Evolutionary conservation across 2,797 vertebrate species (phyloP).

Genomic region (Hyperoplus lanceolatus): DNA sequence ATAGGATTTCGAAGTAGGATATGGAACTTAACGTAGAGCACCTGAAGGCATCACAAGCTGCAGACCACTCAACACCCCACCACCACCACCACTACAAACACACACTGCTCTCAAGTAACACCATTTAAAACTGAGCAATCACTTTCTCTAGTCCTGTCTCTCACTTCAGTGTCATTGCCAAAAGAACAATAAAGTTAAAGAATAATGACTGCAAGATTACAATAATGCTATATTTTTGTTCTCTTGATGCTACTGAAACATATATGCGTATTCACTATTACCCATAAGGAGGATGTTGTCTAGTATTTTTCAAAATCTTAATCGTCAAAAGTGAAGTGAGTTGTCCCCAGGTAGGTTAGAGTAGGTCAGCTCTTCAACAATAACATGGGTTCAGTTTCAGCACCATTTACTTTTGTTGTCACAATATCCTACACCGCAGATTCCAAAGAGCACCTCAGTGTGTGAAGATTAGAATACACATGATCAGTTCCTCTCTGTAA

Average conservation of each 20-base stretch:
- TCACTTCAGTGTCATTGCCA: not conserved
- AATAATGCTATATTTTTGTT: not conserved
- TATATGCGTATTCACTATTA: not conserved
- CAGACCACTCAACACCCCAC: constrained; percentile 39
- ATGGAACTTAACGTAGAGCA: not conserved
- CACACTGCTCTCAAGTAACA: constrained; percentile 44
- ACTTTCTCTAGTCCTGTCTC: constrained; percentile 7
- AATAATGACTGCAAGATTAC: not conserved
- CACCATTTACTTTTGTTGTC: constrained; percentile 62
- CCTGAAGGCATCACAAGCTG: constrained; percentile 56
- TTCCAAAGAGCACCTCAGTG: constrained; percentile 19
- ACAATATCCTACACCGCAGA: constrained; percentile 52
- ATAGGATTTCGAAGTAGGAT: not conserved
- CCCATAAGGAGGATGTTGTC: constrained; percentile 26
- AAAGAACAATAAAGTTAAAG: not conserved
- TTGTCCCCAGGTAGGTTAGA: constrained; percentile 34
- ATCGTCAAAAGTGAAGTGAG: constrained; percentile 29
- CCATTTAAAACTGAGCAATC: constrained; percentile 25
- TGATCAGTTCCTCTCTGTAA: not conserved
- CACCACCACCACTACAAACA: constrained; percentile 46
- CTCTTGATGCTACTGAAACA: not conserved
- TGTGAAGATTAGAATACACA: constrained; percentile 18
- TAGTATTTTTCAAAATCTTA: constrained; percentile 42
- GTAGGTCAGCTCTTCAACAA: constrained; percentile 37
- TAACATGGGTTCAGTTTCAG: constrained; percentile 55